A percentile compares a stretch with the other conserved stretches of the same genome.
These are phyloP conservation scores for Yponomeuta evonymella DNA, from an alignment of 2,888 invertebrate genomes.

Conservation along the genomic window DNA sequence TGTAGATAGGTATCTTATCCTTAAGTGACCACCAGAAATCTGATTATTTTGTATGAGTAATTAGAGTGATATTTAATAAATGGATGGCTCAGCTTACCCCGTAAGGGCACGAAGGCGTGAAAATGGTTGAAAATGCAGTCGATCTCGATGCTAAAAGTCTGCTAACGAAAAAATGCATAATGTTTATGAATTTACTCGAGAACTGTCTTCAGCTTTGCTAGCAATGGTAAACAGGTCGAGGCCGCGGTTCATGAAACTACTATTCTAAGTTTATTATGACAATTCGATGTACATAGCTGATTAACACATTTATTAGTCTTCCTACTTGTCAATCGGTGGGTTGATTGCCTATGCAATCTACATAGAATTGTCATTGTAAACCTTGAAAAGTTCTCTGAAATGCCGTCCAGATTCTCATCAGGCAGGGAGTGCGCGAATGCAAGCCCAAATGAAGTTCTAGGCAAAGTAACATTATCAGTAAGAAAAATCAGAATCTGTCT, in stretches of 20 bases:
- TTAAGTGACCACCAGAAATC: no score
- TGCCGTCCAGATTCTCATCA: no score
- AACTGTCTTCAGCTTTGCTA: neutral
- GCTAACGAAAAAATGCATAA: neutral
- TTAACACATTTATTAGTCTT: no score
- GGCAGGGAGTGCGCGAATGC: no score
- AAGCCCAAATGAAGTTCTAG: no score
- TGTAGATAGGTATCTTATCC: no score
- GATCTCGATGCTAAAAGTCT: neutral
- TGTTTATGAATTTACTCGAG: neutral
- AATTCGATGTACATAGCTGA: neutral
- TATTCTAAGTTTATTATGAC: neutral
- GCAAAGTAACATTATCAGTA: no score
- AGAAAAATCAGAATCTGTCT: neutral
- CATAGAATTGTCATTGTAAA: no score
- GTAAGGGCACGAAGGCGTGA: neutral
- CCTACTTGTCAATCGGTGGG: no score
- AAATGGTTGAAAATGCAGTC: conserved; percentile 1
- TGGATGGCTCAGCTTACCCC: neutral
- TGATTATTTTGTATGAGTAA: no score
- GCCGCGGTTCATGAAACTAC: neutral
- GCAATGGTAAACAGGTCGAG: neutral
- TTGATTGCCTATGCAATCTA: no score
- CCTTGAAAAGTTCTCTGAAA: no score
- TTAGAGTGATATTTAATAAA: neutral